Conservation (phyloP, 2,888 invertebrate genomes). For the Patella ulyssiponensis region DNA sequence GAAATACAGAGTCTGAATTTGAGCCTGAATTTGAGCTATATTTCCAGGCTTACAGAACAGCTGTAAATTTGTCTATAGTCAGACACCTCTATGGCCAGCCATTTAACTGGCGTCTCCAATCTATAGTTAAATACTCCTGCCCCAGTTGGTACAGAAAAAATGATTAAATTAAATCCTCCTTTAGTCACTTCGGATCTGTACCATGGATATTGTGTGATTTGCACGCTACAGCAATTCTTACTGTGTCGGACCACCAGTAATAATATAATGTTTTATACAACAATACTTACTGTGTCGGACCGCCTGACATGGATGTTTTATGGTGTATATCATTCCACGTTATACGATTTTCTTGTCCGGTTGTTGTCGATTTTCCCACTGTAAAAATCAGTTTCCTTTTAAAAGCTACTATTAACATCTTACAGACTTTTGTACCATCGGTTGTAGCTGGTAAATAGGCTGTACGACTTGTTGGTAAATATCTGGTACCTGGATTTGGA, state of each 20-base stretch:
- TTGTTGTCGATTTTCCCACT: constrained; percentile 58
- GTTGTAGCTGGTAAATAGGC: constrained; percentile 61
- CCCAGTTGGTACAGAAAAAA: too few relatives aligned
- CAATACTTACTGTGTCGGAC: constrained; percentile 40
- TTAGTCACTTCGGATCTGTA: too few relatives aligned
- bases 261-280: too few relatives aligned
- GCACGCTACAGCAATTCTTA: constrained; percentile 20
- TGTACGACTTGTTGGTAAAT: constrained; percentile 52
- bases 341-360: constrained; percentile 55
- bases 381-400: constrained; percentile 55
- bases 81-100: too few relatives aligned
- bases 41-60: too few relatives aligned
- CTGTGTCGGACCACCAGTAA: constrained; percentile 42
- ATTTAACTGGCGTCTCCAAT: too few relatives aligned
- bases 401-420: constrained; percentile 57
- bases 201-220: too few relatives aligned
- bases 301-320: constrained; percentile 54
- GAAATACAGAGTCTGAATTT: too few relatives aligned
- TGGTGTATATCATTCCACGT: constrained; percentile 62
- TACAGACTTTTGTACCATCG: constrained; percentile 53
- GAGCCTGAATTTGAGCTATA: too few relatives aligned
- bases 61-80: too few relatives aligned
- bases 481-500: constrained; percentile 57
- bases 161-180: too few relatives aligned
- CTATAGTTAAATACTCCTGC: too few relatives aligned